Conservation (phyloP, 2,113 vertebrate genomes). For the Carettochelys insculpta region DNA sequence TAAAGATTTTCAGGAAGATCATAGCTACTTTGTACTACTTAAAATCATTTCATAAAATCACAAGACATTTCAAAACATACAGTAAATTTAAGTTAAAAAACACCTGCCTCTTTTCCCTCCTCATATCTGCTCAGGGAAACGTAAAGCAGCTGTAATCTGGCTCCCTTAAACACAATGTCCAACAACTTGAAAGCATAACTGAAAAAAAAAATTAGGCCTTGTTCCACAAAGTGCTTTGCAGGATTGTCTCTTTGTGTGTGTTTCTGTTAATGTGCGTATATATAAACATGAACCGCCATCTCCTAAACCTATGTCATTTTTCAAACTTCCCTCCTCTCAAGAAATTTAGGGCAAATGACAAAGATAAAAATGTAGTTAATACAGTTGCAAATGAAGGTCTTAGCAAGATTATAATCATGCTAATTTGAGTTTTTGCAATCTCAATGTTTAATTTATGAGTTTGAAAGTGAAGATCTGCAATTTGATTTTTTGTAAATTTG, state of each 20-base stretch:
- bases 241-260: not conserved
- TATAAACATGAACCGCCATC: not conserved
- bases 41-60: slow-evolving; percentile 16
- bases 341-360: not conserved
- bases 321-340: not conserved
- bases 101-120: not conserved
- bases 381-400: not conserved
- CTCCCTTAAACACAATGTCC: not conserved
- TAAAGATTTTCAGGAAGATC: slow-evolving; percentile 13
- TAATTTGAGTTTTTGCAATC: slow-evolving; percentile 13
- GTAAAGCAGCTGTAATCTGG: not conserved
- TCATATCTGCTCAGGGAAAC: not conserved
- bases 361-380: not conserved
- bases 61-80: not conserved
- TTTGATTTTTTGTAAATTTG: slow-evolving; percentile 12
- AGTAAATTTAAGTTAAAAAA: not conserved
- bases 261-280: too few species aligned
- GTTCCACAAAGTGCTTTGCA: not conserved
- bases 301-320: not conserved
- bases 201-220: not conserved
- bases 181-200: not conserved
- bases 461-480: slow-evolving; percentile 12
- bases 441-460: not conserved
- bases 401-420: slow-evolving; percentile 17
- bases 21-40: not conserved